A percentile compares a stretch with the other conserved stretches of the same genome.
phyloP scores from a whole-genome alignment of 2,888 invertebrate genomes.

The Microplitis deprimator region DNA sequence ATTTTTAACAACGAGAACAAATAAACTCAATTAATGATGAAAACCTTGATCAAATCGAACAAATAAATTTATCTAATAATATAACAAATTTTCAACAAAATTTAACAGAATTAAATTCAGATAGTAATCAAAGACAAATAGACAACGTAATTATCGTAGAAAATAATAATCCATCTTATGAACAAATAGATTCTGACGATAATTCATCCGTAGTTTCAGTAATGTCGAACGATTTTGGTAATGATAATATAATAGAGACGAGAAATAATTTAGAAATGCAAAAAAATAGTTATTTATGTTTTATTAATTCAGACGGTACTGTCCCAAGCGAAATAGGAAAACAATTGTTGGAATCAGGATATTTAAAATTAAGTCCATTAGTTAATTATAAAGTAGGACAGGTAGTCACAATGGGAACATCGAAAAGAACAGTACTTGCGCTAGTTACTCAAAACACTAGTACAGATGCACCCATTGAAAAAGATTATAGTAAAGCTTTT shows the following conservation, averaged over 20 bases:
- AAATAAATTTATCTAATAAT: too few relatives aligned
- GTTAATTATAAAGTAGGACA: constrained; percentile 14
- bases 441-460: not conserved
- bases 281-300: constrained; percentile 30
- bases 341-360: too few relatives aligned
- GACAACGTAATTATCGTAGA: too few relatives aligned
- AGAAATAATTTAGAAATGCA: constrained; percentile 40
- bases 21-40: too few relatives aligned
- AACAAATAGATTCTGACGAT: not conserved
- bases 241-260: constrained; percentile 36
- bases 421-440: not conserved
- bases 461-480: constrained; percentile 2
- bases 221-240: not conserved
- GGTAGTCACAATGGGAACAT: too few relatives aligned
- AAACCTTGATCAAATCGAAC: too few relatives aligned
- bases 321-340: not conserved
- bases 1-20: too few relatives aligned
- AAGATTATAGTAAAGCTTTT: constrained; percentile 13
- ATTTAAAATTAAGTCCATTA: not conserved
- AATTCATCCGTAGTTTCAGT: not conserved
- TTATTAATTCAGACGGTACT: not conserved
- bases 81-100: not conserved
- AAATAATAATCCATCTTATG: not conserved
- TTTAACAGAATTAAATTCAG: not conserved
- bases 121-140: not conserved